Percentiles rank a stretch among this genome's conserved stretches.
phyloP scores from a whole-genome alignment of 2,113 vertebrate genomes.

The Pituophis catenifer region DNA sequence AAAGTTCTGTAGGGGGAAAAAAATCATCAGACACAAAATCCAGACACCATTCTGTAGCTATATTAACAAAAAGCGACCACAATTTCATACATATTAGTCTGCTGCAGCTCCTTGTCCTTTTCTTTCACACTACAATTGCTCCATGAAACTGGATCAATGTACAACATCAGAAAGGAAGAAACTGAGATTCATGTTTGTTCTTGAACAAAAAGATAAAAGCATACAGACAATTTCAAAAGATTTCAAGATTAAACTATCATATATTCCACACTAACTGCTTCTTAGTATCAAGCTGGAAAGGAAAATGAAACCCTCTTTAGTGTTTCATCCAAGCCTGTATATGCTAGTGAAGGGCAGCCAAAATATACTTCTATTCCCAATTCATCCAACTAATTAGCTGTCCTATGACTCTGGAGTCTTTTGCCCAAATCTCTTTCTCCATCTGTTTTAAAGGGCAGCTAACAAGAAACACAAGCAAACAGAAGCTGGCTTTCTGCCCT shows the following conservation, averaged over 20 bases:
- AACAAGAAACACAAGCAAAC: conserved; percentile 21
- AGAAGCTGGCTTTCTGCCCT: conserved; percentile 21
- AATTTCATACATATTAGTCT: not conserved
- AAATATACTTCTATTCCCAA: not conserved
- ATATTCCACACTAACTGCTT: not conserved
- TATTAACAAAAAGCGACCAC: not conserved
- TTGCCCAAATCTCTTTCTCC: conserved; percentile 11
- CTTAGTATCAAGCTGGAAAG: not conserved
- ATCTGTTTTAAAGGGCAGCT: conserved; percentile 25
- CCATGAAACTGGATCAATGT: not conserved
- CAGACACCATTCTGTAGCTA: not conserved
- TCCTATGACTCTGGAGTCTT: not conserved
- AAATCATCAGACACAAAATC: not conserved
- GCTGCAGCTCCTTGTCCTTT: not conserved
- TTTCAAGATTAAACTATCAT: not conserved
- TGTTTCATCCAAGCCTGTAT: not conserved
- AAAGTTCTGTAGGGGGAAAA: not conserved
- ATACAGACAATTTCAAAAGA: not conserved
- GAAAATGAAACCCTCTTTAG: not conserved
- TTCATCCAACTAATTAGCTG: not conserved
- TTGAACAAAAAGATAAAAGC: rapidly evolving
- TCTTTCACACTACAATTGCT: rapidly evolving
- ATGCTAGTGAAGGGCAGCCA: not conserved
- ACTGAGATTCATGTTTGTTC: not conserved
- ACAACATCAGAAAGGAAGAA: not conserved